phyloP scores from a whole-genome alignment of 2,113 vertebrate species.

The Gambusia holbrooki region DNA sequence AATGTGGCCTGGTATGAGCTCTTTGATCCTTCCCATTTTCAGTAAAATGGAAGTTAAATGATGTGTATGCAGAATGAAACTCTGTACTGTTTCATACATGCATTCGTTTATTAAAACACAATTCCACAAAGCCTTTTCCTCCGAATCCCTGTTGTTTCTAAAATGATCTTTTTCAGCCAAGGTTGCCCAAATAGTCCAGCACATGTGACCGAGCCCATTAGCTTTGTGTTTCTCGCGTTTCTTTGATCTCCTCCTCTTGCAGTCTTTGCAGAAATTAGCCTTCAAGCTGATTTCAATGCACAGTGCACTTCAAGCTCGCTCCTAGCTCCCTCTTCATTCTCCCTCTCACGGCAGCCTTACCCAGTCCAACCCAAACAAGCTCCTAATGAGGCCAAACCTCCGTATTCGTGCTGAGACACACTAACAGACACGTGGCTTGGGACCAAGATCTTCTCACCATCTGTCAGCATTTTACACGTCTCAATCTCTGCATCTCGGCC shows the following conservation, averaged over 20 bases:
- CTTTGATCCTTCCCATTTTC: neutral
- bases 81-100: neutral
- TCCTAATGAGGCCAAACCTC: conserved; percentile 67
- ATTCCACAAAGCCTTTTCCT: conserved; percentile 9
- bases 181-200: conserved; percentile 23
- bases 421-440: conserved; percentile 25
- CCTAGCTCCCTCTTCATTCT: conserved; percentile 66
- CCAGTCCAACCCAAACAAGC: conserved; percentile 49
- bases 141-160: conserved; percentile 14
- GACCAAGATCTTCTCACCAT: conserved; percentile 44
- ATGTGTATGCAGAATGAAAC: neutral
- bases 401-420: conserved; percentile 32
- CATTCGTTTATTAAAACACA: conserved; percentile 7
- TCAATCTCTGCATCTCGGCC: neutral
- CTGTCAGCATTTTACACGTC: conserved; percentile 46
- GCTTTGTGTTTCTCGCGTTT: conserved; percentile 51
- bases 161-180: conserved; percentile 32
- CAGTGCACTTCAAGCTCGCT: conserved; percentile 51
- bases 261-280: conserved; percentile 58
- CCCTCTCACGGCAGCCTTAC: conserved; percentile 50
- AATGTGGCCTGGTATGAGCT: no score
- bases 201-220: conserved; percentile 55
- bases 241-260: conserved; percentile 58
- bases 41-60: neutral
- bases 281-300: conserved; percentile 63